Evolutionary conservation across 23 tunicate species (phyloP).

Genomic region (Clavelina lepadiformis): DNA sequence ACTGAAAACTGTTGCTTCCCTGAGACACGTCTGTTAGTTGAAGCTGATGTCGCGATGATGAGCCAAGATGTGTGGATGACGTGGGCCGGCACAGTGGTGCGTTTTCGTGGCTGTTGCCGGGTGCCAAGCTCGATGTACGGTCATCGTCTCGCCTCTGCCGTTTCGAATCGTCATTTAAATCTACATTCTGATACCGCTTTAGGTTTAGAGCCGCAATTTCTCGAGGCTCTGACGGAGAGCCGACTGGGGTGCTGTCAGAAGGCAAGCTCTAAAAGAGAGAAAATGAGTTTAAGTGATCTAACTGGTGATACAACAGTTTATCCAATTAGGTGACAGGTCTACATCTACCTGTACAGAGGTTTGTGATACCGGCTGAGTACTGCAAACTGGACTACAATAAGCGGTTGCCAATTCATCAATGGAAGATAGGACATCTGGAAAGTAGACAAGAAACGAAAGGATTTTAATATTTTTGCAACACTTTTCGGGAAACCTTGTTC

Average conservation of each 20-base stretch:
- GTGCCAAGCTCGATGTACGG: too few species aligned
- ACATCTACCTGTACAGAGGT: not conserved
- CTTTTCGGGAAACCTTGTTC: too few species aligned
- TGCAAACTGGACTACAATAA: conserved; percentile 20
- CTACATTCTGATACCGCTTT: conserved; percentile 28
- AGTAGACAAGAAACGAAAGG: too few species aligned
- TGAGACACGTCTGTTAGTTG: too few species aligned
- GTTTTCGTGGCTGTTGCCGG: too few species aligned
- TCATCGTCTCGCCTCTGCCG: too few species aligned
- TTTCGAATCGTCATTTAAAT: too few species aligned
- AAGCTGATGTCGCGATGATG: too few species aligned
- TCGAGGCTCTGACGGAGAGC: conserved; percentile 20
- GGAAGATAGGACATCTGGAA: conserved; percentile 39
- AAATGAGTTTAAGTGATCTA: not conserved
- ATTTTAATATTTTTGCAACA: too few species aligned
- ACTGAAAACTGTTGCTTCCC: too few species aligned
- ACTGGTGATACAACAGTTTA: not conserved
- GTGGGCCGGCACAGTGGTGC: too few species aligned
- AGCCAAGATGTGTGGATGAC: too few species aligned
- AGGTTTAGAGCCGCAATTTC: conserved; percentile 1
- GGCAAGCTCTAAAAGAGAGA: conserved; percentile 15
- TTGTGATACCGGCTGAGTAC: not conserved
- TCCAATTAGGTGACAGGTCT: not conserved
- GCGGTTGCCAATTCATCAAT: conserved; percentile 44
- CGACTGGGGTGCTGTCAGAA: conserved; percentile 6